These are phyloP conservation scores for Serinus canaria DNA, from an alignment of 2,113 vertebrate species.

Conservation along the genomic window DNA sequence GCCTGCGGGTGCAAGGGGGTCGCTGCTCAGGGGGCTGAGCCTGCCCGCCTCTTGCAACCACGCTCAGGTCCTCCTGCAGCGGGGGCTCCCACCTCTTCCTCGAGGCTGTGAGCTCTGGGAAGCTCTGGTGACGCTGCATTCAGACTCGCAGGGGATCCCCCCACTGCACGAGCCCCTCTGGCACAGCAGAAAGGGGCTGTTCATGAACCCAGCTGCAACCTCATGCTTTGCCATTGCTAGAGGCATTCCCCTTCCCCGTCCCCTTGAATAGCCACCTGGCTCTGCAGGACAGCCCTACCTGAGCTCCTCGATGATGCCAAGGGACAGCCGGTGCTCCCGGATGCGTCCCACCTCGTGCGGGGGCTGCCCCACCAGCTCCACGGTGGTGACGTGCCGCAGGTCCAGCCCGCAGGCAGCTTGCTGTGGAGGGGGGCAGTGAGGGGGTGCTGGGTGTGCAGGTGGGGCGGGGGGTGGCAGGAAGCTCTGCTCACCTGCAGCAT, in stretches of 20 bases:
- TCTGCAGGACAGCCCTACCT: constrained; percentile 71
- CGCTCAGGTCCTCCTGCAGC: not conserved
- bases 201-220: rapidly evolving
- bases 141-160: no score
- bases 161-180: rapidly evolving
- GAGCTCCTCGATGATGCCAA: constrained; percentile 86
- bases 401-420: constrained; percentile 88
- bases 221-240: not conserved
- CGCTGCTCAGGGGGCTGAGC: not conserved
- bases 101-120: rapidly evolving
- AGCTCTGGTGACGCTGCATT: not conserved
- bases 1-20: constrained; percentile 70
- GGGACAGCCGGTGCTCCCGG: constrained; percentile 77
- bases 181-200: not conserved
- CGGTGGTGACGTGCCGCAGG: constrained; percentile 82
- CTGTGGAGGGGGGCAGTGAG: constrained; percentile 47
- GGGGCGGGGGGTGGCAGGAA: not conserved
- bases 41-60: rapidly evolving
- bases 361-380: constrained; percentile 87
- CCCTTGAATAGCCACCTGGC: rapidly evolving
- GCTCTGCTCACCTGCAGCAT: constrained; percentile 86
- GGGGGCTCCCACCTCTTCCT: not conserved
- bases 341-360: constrained; percentile 88
- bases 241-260: rapidly evolving
- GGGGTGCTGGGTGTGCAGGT: no score